Base-by-base conservation (phyloP, 2,797 vertebrate species). In the Austrolebias charrua region DNA sequence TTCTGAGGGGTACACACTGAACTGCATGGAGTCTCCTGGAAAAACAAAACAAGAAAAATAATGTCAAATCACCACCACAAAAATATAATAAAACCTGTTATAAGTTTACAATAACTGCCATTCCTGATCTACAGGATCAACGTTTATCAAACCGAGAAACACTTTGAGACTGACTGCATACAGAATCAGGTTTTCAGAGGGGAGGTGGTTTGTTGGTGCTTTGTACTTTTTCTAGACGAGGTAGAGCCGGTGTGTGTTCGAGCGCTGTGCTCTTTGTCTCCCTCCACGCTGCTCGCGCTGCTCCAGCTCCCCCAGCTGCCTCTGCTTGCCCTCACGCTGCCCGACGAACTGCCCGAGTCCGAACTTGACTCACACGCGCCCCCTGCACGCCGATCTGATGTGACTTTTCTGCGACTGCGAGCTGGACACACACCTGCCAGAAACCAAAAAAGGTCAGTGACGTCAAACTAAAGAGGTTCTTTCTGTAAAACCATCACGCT, bases 241-340 rank as follows among this genome's bases (percentile, higher is more conserved):
- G 87, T 84, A 74, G 85, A 87, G 84, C 93, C 93, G 81, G 87
- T 88, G 24, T 91, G 91, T 60, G 85, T 82, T 57, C 88, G 81
- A 47, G 72, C 84, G 20, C 55, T 29, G 1, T 91, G 87, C 67
- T 96, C 96, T 83, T 93, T 94, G 75, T 99, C 97, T 38, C 97
- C 96, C 0, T 99, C 97, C 0, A 95, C 91, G 84, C 97, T 99
- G 87, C 97, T 98, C 55, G 95, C 91, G 50, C 96, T 98, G 89
- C 97, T 99, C 95, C 97, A 98, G 90, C 97, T 99, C 46, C 96
- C 96, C 96, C 96, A 98, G 88, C 96, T 98, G 24, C 95, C 96
- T 28, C 96, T 92, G 91, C 97, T 98, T 81, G 95, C 95, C 44
- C 96, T 92, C 70, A 98, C 96, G 0, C 97, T 97, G 57, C 96